Percentiles rank a stretch among this genome's conserved stretches.
Evolutionary conservation across 2,888 invertebrate species (phyloP).

Genomic region (Tromatobia lineatoria): DNA sequence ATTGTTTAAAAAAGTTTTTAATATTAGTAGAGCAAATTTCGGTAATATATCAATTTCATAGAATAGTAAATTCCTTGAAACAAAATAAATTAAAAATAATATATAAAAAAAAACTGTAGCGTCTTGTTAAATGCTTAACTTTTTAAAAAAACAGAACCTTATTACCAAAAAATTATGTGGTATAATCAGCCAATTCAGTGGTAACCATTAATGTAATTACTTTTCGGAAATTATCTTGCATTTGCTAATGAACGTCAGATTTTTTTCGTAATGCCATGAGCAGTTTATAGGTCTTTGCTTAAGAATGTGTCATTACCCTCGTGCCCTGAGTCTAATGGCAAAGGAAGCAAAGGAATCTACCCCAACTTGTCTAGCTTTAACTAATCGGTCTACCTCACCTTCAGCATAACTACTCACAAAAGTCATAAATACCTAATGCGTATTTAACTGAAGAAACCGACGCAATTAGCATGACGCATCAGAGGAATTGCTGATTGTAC

Average conservation of each 20-base stretch:
- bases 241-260: background rate
- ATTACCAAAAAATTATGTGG: too few relatives aligned
- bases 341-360: background rate
- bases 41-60: too few relatives aligned
- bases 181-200: too few relatives aligned
- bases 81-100: too few relatives aligned
- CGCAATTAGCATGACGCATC: constrained; percentile 34
- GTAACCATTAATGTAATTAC: too few relatives aligned
- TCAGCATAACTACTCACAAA: background rate
- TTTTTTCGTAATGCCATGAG: background rate
- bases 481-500: background rate
- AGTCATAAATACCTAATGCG: constrained; percentile 37
- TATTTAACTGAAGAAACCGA: constrained; percentile 19
- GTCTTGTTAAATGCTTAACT: too few relatives aligned
- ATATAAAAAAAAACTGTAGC: too few relatives aligned
- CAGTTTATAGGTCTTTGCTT: background rate
- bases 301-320: constrained; percentile 36
- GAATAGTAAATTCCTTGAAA: too few relatives aligned
- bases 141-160: too few relatives aligned
- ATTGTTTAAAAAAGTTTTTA: too few relatives aligned
- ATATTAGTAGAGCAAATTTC: too few relatives aligned
- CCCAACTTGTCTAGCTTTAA: background rate
- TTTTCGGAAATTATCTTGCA: background rate
- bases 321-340: constrained; percentile 17
- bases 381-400: constrained; percentile 2